Conservation (phyloP, 1,140 invertebrate species). For the Megathymus violae region DNA sequence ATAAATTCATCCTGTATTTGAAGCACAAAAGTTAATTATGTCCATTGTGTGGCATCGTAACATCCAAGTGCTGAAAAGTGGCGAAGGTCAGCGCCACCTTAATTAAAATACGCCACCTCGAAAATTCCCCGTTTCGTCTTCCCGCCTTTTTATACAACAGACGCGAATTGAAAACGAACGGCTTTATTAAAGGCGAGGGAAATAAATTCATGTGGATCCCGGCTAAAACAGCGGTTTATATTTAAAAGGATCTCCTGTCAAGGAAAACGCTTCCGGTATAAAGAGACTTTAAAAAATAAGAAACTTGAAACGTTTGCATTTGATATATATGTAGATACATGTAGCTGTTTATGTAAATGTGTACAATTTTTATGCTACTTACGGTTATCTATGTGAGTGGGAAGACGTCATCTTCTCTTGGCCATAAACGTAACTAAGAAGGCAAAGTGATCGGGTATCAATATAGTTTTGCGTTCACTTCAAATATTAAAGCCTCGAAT, state of each 20-base stretch:
- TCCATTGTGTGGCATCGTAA: conserved; percentile 37
- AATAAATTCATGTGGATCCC: conserved; percentile 11
- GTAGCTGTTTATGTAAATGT: too few species aligned
- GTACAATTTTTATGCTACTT: too few species aligned
- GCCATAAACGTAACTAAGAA: too few species aligned
- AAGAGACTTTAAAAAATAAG: too few species aligned
- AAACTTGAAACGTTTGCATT: too few species aligned
- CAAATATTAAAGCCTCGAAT: too few species aligned
- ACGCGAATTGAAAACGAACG: conserved; percentile 15
- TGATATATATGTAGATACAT: too few species aligned
- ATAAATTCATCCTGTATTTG: not conserved
- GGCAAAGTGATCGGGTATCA: too few species aligned
- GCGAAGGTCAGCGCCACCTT: conserved; percentile 42
- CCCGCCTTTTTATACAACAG: conserved; percentile 7
- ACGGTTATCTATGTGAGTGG: too few species aligned
- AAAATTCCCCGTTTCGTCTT: conserved; percentile 17
- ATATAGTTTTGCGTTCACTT: too few species aligned
- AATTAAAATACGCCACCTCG: conserved; percentile 40
- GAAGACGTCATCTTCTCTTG: too few species aligned
- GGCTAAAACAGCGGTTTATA: conserved; percentile 6
- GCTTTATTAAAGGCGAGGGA: conserved; percentile 12
- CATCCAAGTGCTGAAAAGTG: conserved; percentile 31
- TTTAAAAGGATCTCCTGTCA: not conserved
- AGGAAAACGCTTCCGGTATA: not conserved
- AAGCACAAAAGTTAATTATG: not conserved